Conservation (phyloP, 2,113 vertebrate species). For the Bothrops jararaca region DNA sequence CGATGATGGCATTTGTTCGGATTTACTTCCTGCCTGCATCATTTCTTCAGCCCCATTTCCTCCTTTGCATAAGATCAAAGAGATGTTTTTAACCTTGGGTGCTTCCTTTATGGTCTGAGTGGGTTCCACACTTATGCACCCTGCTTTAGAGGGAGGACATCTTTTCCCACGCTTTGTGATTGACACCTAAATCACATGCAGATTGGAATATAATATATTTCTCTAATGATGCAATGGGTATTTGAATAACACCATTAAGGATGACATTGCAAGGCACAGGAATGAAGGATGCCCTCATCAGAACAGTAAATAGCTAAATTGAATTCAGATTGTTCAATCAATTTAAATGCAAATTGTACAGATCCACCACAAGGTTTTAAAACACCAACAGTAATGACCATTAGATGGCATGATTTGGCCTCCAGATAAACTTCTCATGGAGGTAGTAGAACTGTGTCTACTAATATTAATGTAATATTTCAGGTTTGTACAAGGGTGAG, state of each 20-base stretch:
- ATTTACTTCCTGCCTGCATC: neutral
- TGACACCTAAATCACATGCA: neutral
- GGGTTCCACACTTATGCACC: neutral
- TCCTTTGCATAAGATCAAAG: neutral
- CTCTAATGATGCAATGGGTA: conserved; percentile 17
- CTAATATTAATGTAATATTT: neutral
- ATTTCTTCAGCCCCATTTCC: neutral
- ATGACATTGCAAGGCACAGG: conserved; percentile 2
- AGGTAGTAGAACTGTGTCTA: neutral
- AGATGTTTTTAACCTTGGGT: neutral
- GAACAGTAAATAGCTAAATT: conserved; percentile 4
- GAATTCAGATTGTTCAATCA: conserved; percentile 9
- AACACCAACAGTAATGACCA: neutral
- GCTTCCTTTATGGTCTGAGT: neutral
- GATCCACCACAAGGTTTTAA: neutral
- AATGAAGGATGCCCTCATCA: conserved; percentile 14
- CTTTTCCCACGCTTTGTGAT: accelerated
- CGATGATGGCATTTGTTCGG: neutral
- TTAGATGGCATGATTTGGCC: neutral
- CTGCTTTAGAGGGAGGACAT: neutral
- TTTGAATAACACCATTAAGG: conserved; percentile 15
- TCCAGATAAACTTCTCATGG: neutral
- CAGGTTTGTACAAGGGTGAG: neutral
- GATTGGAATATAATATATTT: neutral
- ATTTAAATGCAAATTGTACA: conserved; percentile 16